phyloP scores from a whole-genome alignment of 2,888 invertebrate genomes.

The Pseudanteris insignis region DNA sequence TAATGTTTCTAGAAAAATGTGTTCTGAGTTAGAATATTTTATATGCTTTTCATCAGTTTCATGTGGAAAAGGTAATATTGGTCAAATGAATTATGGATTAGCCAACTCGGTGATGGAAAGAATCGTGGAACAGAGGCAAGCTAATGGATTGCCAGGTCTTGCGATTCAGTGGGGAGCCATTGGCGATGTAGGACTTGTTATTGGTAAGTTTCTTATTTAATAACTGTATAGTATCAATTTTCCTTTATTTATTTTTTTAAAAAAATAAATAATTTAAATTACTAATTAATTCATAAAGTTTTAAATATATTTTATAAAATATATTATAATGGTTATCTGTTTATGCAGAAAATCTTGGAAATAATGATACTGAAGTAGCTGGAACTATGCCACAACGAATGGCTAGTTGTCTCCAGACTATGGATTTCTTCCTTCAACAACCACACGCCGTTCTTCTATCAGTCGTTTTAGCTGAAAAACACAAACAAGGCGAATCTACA shows the following conservation, averaged over 20 bases:
- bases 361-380: constrained; percentile 90
- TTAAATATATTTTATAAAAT: too few species aligned
- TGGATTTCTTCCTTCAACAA: constrained; percentile 91
- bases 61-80: constrained; percentile 95
- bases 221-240: too few species aligned
- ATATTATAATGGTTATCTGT: too few species aligned
- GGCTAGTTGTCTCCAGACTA: constrained; percentile 87
- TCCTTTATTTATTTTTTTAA: too few species aligned
- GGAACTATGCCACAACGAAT: constrained; percentile 97
- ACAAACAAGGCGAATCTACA: constrained; percentile 70
- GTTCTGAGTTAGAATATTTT: constrained; percentile 88
- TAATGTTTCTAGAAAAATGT: constrained; percentile 77
- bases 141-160: constrained; percentile 83
- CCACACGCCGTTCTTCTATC: constrained; percentile 83
- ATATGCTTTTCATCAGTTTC: constrained; percentile 96
- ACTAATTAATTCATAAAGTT: too few species aligned
- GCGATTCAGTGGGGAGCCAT: constrained; percentile 99
- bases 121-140: constrained; percentile 85
- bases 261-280: too few species aligned
- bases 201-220: constrained; percentile 67
- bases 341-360: constrained; percentile 83
- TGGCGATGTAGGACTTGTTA: constrained; percentile 93
- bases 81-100: constrained; percentile 96
- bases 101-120: constrained; percentile 99
- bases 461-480: constrained; percentile 89